A percentile compares a stretch with the other conserved stretches of the same genome.
Evolutionary conservation across 2,888 invertebrate genomes (phyloP).

Genomic region (Callosobruchus maculatus): DNA sequence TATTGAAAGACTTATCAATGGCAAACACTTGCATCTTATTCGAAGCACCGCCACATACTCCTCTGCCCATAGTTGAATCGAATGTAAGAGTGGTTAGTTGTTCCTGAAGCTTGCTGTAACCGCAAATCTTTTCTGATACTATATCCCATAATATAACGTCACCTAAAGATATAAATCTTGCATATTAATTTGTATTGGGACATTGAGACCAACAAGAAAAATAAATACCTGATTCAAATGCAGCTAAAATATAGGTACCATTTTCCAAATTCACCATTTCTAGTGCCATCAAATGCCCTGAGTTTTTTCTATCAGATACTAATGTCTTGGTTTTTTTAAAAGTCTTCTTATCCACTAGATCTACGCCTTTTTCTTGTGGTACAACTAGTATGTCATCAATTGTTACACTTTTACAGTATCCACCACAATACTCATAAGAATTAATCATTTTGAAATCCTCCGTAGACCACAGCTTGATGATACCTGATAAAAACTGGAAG

Average conservation of each 20-base stretch:
- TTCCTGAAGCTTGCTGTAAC: conserved; percentile 57
- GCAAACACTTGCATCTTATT: conserved; percentile 51
- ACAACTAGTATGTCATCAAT: conserved; percentile 61
- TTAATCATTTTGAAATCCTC: conserved; percentile 57
- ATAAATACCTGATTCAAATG: conserved; percentile 66
- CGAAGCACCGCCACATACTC: conserved; percentile 64
- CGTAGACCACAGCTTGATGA: conserved; percentile 61
- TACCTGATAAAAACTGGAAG: not conserved
- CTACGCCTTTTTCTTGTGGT: conserved; percentile 61
- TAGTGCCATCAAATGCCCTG: conserved; percentile 67
- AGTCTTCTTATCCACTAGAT: conserved; percentile 47
- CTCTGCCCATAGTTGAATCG: conserved; percentile 61
- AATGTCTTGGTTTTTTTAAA: conserved; percentile 46
- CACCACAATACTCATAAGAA: conserved; percentile 60
- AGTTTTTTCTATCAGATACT: conserved; percentile 47
- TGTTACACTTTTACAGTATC: conserved; percentile 68
- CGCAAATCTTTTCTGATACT: conserved; percentile 56
- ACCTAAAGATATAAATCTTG: conserved; percentile 45
- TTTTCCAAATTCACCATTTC: conserved; percentile 52
- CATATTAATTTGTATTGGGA: too few species aligned
- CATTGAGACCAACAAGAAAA: too few species aligned
- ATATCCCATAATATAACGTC: conserved; percentile 70
- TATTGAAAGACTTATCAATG: conserved; percentile 54
- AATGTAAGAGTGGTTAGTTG: conserved; percentile 72
- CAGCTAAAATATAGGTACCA: conserved; percentile 59